Conservation (phyloP, 1,140 invertebrate genomes). For the Diachasmimorpha longicaudata region DNA sequence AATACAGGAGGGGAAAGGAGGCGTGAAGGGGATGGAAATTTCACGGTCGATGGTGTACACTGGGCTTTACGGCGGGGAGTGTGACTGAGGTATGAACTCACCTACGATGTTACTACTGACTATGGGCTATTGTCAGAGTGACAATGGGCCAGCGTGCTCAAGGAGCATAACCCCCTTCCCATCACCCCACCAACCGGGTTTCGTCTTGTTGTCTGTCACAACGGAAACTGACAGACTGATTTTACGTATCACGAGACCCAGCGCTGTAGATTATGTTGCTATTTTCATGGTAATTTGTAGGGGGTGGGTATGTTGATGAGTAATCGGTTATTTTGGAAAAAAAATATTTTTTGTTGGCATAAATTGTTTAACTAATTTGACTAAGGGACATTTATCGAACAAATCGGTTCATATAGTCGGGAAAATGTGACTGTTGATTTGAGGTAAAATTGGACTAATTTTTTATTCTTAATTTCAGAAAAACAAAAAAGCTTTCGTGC, state of each 20-base stretch:
- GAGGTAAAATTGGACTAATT: too few relatives aligned
- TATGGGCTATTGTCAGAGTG: background rate
- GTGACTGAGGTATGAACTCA: background rate
- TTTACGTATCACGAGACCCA: background rate
- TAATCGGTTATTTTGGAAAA: too few relatives aligned
- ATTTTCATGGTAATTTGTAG: too few relatives aligned
- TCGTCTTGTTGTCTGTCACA: background rate
- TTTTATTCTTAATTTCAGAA: too few relatives aligned
- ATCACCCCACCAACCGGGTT: background rate
- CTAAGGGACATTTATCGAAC: too few relatives aligned
- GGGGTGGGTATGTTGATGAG: too few relatives aligned
- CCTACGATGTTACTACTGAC: background rate
- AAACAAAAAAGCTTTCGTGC: too few relatives aligned
- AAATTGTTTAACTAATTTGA: too few relatives aligned
- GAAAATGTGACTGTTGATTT: too few relatives aligned
- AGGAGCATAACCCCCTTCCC: background rate
- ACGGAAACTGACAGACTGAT: background rate
- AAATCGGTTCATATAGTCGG: too few relatives aligned
- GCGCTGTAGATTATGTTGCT: too few relatives aligned
- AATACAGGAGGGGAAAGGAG: background rate
- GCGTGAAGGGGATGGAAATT: background rate
- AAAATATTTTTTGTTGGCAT: too few relatives aligned
- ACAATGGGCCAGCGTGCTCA: background rate
- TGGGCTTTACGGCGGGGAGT: background rate
- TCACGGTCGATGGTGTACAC: background rate